Conservation (phyloP, 2,888 invertebrate genomes). For the Drosophila paramelanica region DNA sequence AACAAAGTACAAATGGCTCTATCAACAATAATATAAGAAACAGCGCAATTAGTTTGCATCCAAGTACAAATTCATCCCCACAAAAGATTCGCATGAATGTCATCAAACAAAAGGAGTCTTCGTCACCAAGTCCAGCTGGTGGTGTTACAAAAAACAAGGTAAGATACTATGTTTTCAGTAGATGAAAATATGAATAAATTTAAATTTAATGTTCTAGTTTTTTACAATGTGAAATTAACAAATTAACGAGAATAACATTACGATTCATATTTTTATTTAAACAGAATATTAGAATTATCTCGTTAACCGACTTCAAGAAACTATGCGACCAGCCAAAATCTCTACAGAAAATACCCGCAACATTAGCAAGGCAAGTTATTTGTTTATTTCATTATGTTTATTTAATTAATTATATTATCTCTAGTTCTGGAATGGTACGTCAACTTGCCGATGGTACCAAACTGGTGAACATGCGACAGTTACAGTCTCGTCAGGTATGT, state of each 20-base stretch:
- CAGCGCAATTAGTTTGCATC: conserved; percentile 37
- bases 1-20: conserved; percentile 51
- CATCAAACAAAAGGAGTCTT: conserved; percentile 65
- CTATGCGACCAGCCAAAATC: conserved; percentile 81
- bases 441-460: conserved; percentile 70
- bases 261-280: neutral
- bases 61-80: conserved; percentile 53
- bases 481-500: conserved; percentile 73
- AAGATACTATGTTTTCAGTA: neutral
- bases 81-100: conserved; percentile 75
- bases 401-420: neutral
- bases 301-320: conserved; percentile 84
- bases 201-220: neutral
- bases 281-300: conserved; percentile 84
- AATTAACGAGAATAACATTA: no score
- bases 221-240: no score
- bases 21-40: conserved; percentile 49
- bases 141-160: conserved; percentile 74
- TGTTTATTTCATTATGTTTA: neutral
- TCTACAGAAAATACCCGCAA: conserved; percentile 79
- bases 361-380: conserved; percentile 73
- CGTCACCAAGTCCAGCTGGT: conserved; percentile 24
- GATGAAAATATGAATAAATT: no score
- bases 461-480: conserved; percentile 71
- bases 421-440: conserved; percentile 78